A percentile compares a stretch with the other conserved stretches of the same genome.
These are phyloP conservation scores for Chaetops frenatus DNA, from an alignment of 2,113 vertebrate species.

Conservation along the genomic window DNA sequence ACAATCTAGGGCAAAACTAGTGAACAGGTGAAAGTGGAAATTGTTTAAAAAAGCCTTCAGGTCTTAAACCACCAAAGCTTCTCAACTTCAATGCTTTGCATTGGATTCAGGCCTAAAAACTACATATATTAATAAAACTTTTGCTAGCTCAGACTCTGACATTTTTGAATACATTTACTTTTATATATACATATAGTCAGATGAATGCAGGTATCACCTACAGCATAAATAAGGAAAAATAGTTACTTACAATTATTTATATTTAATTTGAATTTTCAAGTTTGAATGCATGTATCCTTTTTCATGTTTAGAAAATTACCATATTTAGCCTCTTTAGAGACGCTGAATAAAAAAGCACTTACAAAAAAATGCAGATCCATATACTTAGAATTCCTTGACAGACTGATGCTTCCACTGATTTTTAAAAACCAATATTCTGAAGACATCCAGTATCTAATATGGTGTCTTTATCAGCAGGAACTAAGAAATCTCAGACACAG, in stretches of 20 bases:
- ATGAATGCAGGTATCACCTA: background rate
- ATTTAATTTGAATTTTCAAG: background rate
- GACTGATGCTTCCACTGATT: background rate
- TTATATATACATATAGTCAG: background rate
- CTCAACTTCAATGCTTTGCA: background rate
- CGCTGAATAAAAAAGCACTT: background rate
- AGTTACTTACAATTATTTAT: background rate
- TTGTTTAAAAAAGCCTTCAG: background rate
- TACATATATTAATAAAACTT: background rate
- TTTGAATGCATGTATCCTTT: background rate
- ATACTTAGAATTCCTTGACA: background rate
- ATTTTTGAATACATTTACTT: background rate
- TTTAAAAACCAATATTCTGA: background rate
- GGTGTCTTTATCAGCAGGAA: background rate
- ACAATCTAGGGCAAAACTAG: background rate
- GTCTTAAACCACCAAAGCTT: background rate
- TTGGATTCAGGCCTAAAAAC: background rate
- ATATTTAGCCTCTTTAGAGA: background rate
- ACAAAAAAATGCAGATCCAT: background rate
- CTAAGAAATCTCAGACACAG: background rate
- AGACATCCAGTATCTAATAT: background rate
- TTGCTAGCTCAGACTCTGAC: background rate
- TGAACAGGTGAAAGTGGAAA: background rate
- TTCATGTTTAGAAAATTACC: background rate
- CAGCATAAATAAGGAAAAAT: background rate